Percentiles rank a stretch among this genome's conserved stretches.
These are phyloP conservation scores for Herminia tarsipennalis DNA, from an alignment of 2,888 invertebrate genomes.

Conservation along the genomic window DNA sequence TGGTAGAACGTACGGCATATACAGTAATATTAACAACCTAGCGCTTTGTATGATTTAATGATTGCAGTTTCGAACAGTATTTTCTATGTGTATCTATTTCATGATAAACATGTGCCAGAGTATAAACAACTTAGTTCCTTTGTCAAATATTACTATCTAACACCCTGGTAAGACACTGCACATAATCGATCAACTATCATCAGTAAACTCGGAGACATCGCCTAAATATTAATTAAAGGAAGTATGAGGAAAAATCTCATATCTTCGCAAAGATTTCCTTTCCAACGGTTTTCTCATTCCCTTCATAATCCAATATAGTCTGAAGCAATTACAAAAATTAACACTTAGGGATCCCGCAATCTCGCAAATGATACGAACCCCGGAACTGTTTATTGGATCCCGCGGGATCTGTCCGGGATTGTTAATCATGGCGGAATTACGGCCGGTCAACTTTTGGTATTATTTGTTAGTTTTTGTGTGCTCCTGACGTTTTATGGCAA, in stretches of 20 bases:
- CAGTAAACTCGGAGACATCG: too few species aligned
- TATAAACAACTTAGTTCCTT: too few species aligned
- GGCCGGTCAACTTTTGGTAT: conserved; percentile 40
- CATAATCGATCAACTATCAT: too few species aligned
- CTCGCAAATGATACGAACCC: conserved; percentile 62
- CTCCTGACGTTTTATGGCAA: background rate
- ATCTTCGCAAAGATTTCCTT: conserved; percentile 8
- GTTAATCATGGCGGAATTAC: conserved; percentile 55
- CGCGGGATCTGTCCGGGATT: conserved; percentile 48
- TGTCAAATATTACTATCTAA: too few species aligned
- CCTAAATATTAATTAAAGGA: conserved; percentile 30
- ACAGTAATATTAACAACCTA: too few species aligned
- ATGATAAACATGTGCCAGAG: too few species aligned
- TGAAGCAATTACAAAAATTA: conserved; percentile 72
- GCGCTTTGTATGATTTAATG: too few species aligned
- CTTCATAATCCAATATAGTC: conserved; percentile 37
- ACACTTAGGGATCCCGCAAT: conserved; percentile 60
- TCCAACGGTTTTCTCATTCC: background rate
- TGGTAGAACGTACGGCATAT: too few species aligned
- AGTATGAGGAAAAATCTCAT: conserved; percentile 23
- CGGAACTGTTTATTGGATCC: conserved; percentile 60
- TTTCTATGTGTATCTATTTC: too few species aligned
- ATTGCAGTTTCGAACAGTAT: too few species aligned
- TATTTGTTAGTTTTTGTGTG: conserved; percentile 32
- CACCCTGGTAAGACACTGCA: too few species aligned